phyloP scores from a whole-genome alignment of 2,888 invertebrate genomes.

The Acrobasis suavella region DNA sequence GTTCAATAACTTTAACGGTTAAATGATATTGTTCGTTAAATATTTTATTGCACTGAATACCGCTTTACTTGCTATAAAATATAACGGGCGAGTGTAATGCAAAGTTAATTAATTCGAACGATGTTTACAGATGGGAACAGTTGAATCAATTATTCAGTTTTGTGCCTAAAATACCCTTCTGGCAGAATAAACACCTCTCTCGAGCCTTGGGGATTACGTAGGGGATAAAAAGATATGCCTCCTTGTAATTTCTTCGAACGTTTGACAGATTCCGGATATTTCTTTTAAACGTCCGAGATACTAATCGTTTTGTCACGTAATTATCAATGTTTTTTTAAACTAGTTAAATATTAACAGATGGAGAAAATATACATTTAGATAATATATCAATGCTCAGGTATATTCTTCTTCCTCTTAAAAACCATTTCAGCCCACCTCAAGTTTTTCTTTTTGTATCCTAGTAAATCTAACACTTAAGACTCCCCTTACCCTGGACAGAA shows the following conservation, averaged over 20 bases:
- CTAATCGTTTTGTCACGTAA: no score
- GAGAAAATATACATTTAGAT: no score
- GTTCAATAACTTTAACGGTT: constrained; percentile 28
- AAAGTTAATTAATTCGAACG: constrained; percentile 65
- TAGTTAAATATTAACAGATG: no score
- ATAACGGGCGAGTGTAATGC: constrained; percentile 36
- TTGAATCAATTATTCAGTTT: constrained; percentile 22
- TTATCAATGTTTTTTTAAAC: no score
- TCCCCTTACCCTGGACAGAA: no score
- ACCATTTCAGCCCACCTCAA: no score
- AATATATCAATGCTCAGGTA: no score
- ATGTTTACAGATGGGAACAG: constrained; percentile 29
- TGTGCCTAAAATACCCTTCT: constrained; percentile 23
- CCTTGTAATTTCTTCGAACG: constrained; percentile 12
- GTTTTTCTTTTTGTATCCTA: no score
- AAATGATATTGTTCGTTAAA: constrained; percentile 26
- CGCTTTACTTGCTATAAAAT: constrained; percentile 21
- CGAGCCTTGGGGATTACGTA: constrained; percentile 17
- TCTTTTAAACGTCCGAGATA: no score
- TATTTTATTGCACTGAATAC: constrained; percentile 15
- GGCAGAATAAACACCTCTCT: constrained; percentile 19
- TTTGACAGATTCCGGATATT: not conserved
- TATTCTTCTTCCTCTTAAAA: no score
- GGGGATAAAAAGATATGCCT: constrained; percentile 20
- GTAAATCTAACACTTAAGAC: not conserved